Base-by-base conservation (phyloP, 2,797 vertebrate genomes). In the Carapus acus region DNA sequence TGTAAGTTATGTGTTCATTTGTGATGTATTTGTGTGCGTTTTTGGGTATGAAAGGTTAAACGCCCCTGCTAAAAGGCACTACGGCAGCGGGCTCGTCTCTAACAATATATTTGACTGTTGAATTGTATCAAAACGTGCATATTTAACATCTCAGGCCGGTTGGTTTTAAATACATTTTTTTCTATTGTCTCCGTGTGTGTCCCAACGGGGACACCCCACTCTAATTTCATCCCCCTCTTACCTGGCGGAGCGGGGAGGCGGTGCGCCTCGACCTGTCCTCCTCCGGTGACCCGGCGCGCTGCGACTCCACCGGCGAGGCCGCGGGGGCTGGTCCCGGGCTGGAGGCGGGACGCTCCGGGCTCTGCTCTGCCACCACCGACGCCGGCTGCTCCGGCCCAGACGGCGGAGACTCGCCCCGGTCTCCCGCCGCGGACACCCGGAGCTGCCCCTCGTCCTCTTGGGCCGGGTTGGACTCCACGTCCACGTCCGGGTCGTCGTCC, bases 391-490 rank as follows among this genome's bases (percentile, higher is more conserved):
- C 73, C 69, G 11, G 43, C 68, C n/a, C n/a, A n/a, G n/a, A n/a
- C 2, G 78, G 77, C 19, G 87, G 76, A 19, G 87, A 85, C 69
- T 76, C 81, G 7, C 23, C 73, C 7, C 54, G 74, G 23, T 79
- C 74, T 24, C 57, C 77, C 40, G 84, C 86, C n/a, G 85, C 76
- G 0, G 83, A 87, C 56, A 88, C 80, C 49, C 65, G 88, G 1
- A 86, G 78, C 2, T 78, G 74, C 8, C 89, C 88, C 3, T 94
- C 92, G 0, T 96, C 93, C 17, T 94, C 93, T 1, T 88, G 90
- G 51, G 86, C 91, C 54, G 87, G 72, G 72, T 90, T 89, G 54
- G 92, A 92, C 75, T 97, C 94, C 69, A 98, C 94, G 27, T 98
- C 94, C 50, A 89, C 89, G 21, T 92, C 93, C 8, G 90, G 93